Conservation (phyloP, 2,888 invertebrate species). For the Drosophila setosimentum region DNA sequence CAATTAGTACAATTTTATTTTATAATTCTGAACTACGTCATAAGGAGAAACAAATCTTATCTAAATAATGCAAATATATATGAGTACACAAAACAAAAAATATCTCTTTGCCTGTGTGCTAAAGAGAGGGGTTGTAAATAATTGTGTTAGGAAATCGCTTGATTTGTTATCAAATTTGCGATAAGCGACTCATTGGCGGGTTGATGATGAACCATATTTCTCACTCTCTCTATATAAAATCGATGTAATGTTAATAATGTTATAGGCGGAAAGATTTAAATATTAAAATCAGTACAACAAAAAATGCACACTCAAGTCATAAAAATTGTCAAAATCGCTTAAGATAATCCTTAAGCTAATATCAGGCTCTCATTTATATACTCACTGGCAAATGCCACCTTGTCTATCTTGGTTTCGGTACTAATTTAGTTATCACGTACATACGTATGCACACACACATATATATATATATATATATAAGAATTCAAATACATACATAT, state of each 20-base stretch:
- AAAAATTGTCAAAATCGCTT: background rate
- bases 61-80: slow-evolving; percentile 7
- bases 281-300: background rate
- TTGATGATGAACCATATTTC: slow-evolving; percentile 33
- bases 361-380: slow-evolving; percentile 12
- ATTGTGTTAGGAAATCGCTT: slow-evolving; percentile 41
- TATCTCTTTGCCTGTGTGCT: slow-evolving; percentile 7
- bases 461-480: background rate
- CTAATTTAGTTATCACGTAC: slow-evolving; percentile 75
- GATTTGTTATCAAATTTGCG: slow-evolving; percentile 64
- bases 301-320: background rate
- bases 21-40: slow-evolving; percentile 2
- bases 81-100: background rate
- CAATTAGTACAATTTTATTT: background rate
- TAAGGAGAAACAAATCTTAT: background rate
- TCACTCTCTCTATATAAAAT: background rate
- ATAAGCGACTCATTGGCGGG: slow-evolving; percentile 53
- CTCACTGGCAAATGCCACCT: slow-evolving; percentile 51
- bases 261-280: background rate
- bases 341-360: slow-evolving; percentile 15
- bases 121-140: slow-evolving; percentile 18
- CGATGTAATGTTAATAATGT: background rate
- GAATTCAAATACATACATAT: slow-evolving; percentile 9
- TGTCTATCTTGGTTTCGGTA: slow-evolving; percentile 72
- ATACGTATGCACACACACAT: background rate